Percentiles rank a stretch among this genome's conserved stretches.
These are phyloP conservation scores for Sprattus sprattus DNA, from an alignment of 2,113 vertebrate genomes.

Conservation along the genomic window DNA sequence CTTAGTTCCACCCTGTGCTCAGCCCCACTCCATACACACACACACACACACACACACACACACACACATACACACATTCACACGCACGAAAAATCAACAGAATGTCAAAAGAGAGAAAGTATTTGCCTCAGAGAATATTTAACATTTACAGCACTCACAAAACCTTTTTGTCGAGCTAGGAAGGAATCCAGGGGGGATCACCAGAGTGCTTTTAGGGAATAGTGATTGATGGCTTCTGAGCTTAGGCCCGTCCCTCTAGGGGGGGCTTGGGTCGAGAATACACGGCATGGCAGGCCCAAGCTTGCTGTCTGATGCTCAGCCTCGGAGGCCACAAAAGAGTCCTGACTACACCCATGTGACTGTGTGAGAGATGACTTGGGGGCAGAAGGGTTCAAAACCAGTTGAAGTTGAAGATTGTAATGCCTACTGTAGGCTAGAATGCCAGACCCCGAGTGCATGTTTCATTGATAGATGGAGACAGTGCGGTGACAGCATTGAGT, in stretches of 20 bases:
- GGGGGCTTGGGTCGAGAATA: conserved; percentile 20
- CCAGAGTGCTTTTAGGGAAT: conserved; percentile 26
- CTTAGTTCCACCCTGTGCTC: neutral
- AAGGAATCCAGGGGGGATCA: neutral
- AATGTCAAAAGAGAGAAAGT: neutral
- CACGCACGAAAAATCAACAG: neutral
- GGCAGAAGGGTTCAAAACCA: conserved; percentile 59
- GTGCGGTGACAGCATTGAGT: neutral
- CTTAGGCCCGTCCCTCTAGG: conserved; percentile 31
- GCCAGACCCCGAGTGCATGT: conserved; percentile 6
- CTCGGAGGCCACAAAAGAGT: conserved; percentile 21
- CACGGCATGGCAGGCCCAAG: conserved; percentile 38
- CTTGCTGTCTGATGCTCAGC: conserved; percentile 42
- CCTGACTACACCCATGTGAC: neutral
- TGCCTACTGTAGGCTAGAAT: conserved; percentile 20
- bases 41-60: too few species aligned
- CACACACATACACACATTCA: too few species aligned
- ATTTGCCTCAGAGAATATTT: conserved; percentile 21
- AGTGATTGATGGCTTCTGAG: conserved; percentile 41
- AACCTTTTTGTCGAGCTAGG: neutral
- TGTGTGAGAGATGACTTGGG: conserved; percentile 29
- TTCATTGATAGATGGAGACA: conserved; percentile 5
- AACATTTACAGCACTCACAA: conserved; percentile 21
- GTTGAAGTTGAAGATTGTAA: conserved; percentile 36
- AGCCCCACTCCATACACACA: too few species aligned